Conservation (phyloP, 2,888 invertebrate species). For the Glaucopsyche alexis region DNA sequence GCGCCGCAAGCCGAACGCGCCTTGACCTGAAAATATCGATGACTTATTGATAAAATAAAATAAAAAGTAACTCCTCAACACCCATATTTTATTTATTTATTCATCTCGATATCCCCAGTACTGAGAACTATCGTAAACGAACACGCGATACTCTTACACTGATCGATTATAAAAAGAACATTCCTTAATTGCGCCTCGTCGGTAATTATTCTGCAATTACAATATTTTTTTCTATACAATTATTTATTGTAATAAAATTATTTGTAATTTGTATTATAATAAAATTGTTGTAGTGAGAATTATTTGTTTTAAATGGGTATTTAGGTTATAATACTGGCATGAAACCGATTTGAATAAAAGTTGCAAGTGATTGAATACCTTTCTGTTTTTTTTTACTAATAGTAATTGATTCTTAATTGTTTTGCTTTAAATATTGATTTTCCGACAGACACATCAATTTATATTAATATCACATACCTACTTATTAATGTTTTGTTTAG, state of each 20-base stretch:
- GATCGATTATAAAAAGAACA: conserved; percentile 17
- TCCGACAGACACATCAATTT: neutral
- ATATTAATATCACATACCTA: neutral
- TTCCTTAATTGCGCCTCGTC: conserved; percentile 18
- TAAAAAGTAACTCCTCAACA: neutral
- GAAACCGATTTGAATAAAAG: neutral
- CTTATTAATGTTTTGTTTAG: neutral
- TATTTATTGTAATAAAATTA: neutral
- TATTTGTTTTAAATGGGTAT: neutral
- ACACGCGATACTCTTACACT: conserved; percentile 21
- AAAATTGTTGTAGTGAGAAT: neutral
- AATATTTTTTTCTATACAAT: conserved; percentile 20
- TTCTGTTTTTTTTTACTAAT: neutral
- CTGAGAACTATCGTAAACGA: conserved; percentile 9
- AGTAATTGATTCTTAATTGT: neutral
- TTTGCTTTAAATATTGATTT: neutral
- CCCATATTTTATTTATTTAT: conserved; percentile 26
- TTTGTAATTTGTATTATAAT: conserved; percentile 12
- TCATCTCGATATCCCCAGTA: conserved; percentile 18
- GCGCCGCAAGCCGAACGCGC: neutral
- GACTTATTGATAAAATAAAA: conserved; percentile 6
- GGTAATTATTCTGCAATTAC: neutral
- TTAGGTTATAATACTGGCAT: conserved; percentile 4
- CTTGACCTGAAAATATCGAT: conserved; percentile 24
- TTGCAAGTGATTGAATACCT: neutral